Percentiles rank a stretch among this genome's conserved stretches.
These are phyloP conservation scores for Heliconius charithonia DNA, from an alignment of 2,888 invertebrate species.

Conservation along the genomic window DNA sequence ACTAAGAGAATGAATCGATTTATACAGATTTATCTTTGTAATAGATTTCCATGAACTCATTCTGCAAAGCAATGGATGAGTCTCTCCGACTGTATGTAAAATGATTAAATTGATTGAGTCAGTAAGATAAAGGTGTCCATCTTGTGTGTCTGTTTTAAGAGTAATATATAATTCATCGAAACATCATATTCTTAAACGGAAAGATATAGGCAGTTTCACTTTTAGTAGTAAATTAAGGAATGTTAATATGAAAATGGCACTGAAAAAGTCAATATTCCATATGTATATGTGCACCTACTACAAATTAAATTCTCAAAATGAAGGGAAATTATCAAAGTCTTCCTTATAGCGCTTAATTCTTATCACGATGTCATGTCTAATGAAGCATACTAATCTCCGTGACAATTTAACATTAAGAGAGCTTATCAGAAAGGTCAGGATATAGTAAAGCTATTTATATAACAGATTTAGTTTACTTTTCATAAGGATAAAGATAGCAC, in stretches of 20 bases:
- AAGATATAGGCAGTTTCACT: neutral
- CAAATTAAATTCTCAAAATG: neutral
- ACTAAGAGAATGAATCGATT: neutral
- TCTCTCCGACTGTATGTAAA: neutral
- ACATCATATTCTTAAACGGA: neutral
- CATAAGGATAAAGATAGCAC: neutral
- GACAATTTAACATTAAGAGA: constrained; percentile 37
- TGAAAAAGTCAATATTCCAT: neutral
- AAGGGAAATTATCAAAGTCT: neutral
- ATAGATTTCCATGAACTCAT: constrained; percentile 3
- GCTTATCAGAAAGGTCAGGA: constrained; percentile 31
- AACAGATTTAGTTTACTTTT: constrained; percentile 12
- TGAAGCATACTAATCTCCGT: constrained; percentile 34
- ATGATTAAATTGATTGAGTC: constrained; percentile 2
- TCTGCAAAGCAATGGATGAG: neutral
- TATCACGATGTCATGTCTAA: constrained; percentile 30
- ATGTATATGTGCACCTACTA: neutral
- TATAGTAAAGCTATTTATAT: constrained; percentile 17
- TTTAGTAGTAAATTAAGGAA: neutral
- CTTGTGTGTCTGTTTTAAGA: neutral
- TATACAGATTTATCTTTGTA: neutral
- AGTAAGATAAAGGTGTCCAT: neutral
- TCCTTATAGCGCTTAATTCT: constrained; percentile 25
- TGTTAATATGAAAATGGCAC: neutral
- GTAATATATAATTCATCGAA: constrained; percentile 8